Evolutionary conservation across 2,797 vertebrate genomes (phyloP).

Genomic region (Gymnothorax reevesii): DNA sequence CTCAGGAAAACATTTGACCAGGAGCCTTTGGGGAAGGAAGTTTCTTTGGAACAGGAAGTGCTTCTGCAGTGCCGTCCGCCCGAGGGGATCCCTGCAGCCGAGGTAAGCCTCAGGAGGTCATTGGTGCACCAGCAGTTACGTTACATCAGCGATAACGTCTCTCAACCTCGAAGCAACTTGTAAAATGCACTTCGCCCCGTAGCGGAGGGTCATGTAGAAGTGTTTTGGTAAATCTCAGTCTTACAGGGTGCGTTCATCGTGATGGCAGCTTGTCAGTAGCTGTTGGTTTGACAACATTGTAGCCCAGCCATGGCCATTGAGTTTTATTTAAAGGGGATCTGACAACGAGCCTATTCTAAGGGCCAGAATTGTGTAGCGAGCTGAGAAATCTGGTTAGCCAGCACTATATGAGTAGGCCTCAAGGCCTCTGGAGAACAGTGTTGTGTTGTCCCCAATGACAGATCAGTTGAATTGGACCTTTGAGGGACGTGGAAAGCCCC

Average conservation of each 20-base stretch:
- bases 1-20: constrained; percentile 94
- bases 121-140: not conserved
- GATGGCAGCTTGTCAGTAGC: not conserved
- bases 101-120: constrained; percentile 66
- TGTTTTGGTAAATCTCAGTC: not conserved
- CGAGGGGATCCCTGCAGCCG: constrained; percentile 90
- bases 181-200: not conserved
- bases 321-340: not conserved
- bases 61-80: constrained; percentile 93
- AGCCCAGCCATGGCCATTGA: not conserved
- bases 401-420: not conserved
- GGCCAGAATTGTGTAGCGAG: not conserved
- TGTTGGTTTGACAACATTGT: not conserved
- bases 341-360: not conserved
- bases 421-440: not conserved
- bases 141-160: not conserved
- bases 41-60: constrained; percentile 93
- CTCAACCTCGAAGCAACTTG: not conserved
- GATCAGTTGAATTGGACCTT: not conserved
- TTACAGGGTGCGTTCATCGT: not conserved
- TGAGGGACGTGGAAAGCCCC: not conserved
- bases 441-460: not conserved
- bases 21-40: constrained; percentile 93
- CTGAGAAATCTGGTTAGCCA: not conserved
- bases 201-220: not conserved